phyloP scores from a whole-genome alignment of 37 sponge, comb jelly and placozoan species.

The Diacarnus erythraeanus region DNA sequence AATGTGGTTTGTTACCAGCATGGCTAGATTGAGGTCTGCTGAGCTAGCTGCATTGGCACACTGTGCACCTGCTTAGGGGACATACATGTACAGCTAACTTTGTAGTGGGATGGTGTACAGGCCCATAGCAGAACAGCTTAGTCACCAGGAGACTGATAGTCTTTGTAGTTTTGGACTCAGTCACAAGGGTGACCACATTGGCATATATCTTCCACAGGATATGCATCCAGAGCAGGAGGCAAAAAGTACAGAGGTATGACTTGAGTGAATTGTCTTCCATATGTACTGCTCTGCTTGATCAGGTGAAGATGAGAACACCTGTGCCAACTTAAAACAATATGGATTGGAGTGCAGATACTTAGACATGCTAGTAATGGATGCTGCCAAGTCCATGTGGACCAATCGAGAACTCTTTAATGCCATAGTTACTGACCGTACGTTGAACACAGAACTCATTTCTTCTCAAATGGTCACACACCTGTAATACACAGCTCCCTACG shows the following conservation, averaged over 20 bases:
- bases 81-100: too few species aligned
- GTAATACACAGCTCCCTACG: slow-evolving; percentile 83
- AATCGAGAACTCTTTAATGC: slow-evolving; percentile 78
- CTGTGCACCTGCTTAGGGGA: too few species aligned
- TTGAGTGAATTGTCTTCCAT: too few species aligned
- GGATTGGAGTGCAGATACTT: slow-evolving; percentile 64
- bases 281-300: too few species aligned
- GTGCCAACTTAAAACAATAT: slow-evolving; percentile 74
- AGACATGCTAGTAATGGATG: slow-evolving; percentile 83
- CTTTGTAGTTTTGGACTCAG: too few species aligned
- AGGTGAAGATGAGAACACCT: slow-evolving; percentile 75
- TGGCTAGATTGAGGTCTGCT: too few species aligned
- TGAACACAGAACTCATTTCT: not conserved
- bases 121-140: too few species aligned
- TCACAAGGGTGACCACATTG: not conserved
- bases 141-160: too few species aligned
- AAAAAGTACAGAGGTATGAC: slow-evolving; percentile 43
- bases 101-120: too few species aligned
- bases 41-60: too few species aligned
- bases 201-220: not conserved
- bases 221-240: slow-evolving; percentile 20
- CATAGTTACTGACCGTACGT: slow-evolving; percentile 92
- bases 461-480: not conserved
- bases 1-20: too few species aligned
- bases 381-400: slow-evolving; percentile 72